Conservation (phyloP, 2,888 invertebrate species). For the Bugula neritina region DNA sequence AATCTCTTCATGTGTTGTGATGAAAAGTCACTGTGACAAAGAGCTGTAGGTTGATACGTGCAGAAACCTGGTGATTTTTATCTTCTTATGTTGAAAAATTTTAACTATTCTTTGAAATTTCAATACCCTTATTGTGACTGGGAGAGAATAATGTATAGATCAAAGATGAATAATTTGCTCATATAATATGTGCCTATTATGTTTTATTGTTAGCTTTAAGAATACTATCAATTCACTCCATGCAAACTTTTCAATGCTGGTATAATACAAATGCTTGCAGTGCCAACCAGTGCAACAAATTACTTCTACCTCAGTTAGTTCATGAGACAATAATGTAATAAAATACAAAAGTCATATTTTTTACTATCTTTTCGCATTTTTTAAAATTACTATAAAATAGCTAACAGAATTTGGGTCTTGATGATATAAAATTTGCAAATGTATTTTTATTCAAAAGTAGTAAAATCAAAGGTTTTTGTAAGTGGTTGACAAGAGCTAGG, state of each 20-base stretch:
- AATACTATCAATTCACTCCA: conserved; percentile 24
- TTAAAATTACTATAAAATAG: background rate
- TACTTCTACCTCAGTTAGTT: background rate
- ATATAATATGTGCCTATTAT: conserved; percentile 7
- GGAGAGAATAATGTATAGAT: conserved; percentile 4
- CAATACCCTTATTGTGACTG: conserved; percentile 3
- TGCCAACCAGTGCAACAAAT: conserved; percentile 18
- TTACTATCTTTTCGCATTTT: background rate
- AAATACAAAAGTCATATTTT: background rate
- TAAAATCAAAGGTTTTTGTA: background rate
- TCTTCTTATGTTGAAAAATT: background rate
- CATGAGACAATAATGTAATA: background rate
- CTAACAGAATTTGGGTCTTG: background rate
- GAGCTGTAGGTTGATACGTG: too few species aligned
- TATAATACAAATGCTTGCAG: background rate
- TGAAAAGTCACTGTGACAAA: too few species aligned
- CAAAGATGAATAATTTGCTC: conserved; percentile 19
- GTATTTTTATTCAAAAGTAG: background rate
- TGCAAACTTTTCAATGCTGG: conserved; percentile 19
- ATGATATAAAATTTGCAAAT: background rate
- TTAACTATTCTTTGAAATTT: background rate
- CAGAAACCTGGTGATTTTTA: background rate
- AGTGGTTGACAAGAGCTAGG: background rate
- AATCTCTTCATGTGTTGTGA: too few species aligned
- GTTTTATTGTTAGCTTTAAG: conserved; percentile 1